These are phyloP conservation scores for Ailuropoda melanoleuca DNA, from an alignment of 2,113 vertebrate genomes.

Conservation along the genomic window DNA sequence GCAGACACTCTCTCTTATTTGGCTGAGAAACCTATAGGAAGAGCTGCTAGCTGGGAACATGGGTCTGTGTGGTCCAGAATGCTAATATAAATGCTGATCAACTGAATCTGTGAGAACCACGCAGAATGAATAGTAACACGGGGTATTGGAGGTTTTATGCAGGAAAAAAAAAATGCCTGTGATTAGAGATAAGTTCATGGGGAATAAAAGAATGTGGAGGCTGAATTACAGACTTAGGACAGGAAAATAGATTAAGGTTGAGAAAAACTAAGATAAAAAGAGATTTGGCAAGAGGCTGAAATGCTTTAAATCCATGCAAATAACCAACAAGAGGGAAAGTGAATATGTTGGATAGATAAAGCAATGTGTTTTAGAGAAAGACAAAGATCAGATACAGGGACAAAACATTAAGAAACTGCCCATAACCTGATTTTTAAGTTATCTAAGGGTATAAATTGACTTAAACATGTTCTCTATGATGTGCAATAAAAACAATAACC, in stretches of 20 bases:
- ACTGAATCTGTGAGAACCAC: neutral
- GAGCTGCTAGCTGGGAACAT: neutral
- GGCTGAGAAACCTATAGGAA: neutral
- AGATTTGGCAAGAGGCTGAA: neutral
- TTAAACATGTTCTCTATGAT: neutral
- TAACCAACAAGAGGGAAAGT: neutral
- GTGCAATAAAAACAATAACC: neutral
- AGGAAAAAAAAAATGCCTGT: neutral
- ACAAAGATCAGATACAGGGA: neutral
- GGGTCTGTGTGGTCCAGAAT: neutral
- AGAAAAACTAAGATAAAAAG: constrained; percentile 50
- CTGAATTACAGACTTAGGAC: constrained; percentile 31
- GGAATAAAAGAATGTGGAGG: neutral
- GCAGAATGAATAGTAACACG: neutral
- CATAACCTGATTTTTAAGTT: neutral
- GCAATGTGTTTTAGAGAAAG: constrained; percentile 15
- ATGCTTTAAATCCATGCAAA: constrained; percentile 51
- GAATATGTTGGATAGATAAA: constrained; percentile 5
- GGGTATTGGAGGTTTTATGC: neutral
- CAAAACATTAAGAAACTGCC: neutral
- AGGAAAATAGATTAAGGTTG: constrained; percentile 56
- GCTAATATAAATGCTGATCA: constrained; percentile 4
- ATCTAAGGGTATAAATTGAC: neutral
- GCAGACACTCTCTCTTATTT: neutral
- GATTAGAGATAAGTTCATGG: constrained; percentile 53